A percentile compares a stretch with the other conserved stretches of the same genome.
Conservation (phyloP, 2,113 vertebrate species). For the Scomber scombrus region DNA sequence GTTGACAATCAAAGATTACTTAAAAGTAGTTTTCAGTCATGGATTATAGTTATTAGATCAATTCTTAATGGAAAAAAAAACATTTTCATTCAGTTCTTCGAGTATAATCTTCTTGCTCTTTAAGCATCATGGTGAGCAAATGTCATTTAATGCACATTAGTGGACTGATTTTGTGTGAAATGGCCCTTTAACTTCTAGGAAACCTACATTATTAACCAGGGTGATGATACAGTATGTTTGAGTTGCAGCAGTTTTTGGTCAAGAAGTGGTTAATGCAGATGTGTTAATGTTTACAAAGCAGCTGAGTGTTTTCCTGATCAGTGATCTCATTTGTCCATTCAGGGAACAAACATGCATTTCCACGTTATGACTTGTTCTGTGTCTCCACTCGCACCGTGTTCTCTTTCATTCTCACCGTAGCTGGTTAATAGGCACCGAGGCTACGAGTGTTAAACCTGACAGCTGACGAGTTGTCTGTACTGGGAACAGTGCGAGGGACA, state of each 20-base stretch:
- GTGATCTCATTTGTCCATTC: neutral
- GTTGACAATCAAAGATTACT: no score
- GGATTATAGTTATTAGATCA: no score
- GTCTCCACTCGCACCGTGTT: constrained; percentile 7
- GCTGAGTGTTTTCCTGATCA: neutral
- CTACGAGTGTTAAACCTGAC: constrained; percentile 47
- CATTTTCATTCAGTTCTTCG: no score
- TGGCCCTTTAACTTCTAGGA: neutral
- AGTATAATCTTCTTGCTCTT: no score
- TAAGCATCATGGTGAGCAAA: no score
- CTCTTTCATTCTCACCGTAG: constrained; percentile 55
- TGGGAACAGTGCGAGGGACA: constrained; percentile 38
- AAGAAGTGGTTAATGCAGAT: no score
- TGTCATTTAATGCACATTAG: no score
- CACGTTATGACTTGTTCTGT: neutral
- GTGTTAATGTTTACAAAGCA: neutral
- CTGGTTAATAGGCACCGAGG: constrained; percentile 27
- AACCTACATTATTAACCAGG: no score
- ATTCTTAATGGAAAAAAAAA: no score
- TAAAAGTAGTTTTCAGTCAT: no score
- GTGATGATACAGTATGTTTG: no score
- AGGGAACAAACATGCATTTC: neutral
- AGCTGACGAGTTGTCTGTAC: constrained; percentile 59
- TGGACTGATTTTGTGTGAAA: neutral
- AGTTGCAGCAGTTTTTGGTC: no score